Evolutionary conservation across 1,140 invertebrate genomes (phyloP), one percentile per base, ranked within the genome.

Genomic region (Bombus cullumanus): DNA sequence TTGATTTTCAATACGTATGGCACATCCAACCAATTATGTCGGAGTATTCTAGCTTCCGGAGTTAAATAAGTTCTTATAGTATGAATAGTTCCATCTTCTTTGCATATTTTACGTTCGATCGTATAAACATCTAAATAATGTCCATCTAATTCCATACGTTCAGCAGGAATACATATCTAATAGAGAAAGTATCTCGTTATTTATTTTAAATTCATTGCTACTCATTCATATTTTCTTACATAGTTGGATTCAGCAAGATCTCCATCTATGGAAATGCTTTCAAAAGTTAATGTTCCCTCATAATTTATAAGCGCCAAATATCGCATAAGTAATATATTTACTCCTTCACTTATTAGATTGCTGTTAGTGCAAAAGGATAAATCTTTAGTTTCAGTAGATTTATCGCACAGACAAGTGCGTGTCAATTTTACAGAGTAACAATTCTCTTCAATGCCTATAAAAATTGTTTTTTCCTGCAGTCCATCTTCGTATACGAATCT

Each of bases 301-400:
- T 95, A 96, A 86, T 95, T 94, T 59, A 88, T 94, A 34, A 96
- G 90, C 13, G 95, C 96, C 31, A 97, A 94, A 91, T 96, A 96
- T 88, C 96, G 94, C 89, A 96, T 94, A 18, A 97, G 90, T 43
- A 97, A 90, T 78, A 97, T 95, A 91, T 96, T 96, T 37, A 96
- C 95, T 72, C 96, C 96, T 94, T 97, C 96, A n/a, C 96, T 95
- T 85, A 97, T 93, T 79, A 96, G 95, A 87, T 95, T 92, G 62
- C 91, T 91, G 41, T 79, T 80, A 5, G 41, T 62, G 13, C 77
- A 53, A 39, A 90, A 81, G 4, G 88, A 39, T 15, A 93, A 39
- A n/a, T 92, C 68, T 64, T 86, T 83, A 37, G 66, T 86, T 59
- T 90, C 79, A 2, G 64, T 84, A 13, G 43, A 73, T 74, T 47